Conservation (phyloP, 2,113 vertebrate genomes). For the Antechinus flavipes region DNA sequence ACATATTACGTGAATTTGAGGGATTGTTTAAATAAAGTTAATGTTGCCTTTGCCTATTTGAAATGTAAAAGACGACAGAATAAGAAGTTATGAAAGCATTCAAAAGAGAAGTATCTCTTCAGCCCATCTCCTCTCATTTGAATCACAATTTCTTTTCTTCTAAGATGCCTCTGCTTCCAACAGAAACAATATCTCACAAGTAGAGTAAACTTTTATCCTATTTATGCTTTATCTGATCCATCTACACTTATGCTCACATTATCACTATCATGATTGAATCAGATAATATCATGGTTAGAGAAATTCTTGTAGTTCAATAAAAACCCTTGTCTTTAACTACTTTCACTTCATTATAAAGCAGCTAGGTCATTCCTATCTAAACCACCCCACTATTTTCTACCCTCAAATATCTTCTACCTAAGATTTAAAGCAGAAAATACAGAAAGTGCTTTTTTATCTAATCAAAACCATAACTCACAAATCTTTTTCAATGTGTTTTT, state of each 20-base stretch:
- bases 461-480: neutral
- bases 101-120: neutral
- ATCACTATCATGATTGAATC: neutral
- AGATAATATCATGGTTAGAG: neutral
- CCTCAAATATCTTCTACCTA: neutral
- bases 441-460: neutral
- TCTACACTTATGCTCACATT: neutral
- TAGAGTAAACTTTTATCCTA: neutral
- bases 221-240: neutral
- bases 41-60: neutral
- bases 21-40: neutral
- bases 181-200: conserved; percentile 11
- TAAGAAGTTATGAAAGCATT: neutral
- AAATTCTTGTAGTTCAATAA: neutral
- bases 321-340: neutral
- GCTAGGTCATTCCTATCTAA: neutral
- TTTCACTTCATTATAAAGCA: neutral
- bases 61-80: neutral
- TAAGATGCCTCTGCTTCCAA: conserved; percentile 27
- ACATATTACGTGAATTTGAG: neutral
- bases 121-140: neutral
- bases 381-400: neutral
- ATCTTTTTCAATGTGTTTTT: neutral
- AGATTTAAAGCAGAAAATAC: neutral
- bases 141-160: conserved; percentile 8